Conservation (phyloP, 2,888 invertebrate species). For the Invenusta paracnida region DNA sequence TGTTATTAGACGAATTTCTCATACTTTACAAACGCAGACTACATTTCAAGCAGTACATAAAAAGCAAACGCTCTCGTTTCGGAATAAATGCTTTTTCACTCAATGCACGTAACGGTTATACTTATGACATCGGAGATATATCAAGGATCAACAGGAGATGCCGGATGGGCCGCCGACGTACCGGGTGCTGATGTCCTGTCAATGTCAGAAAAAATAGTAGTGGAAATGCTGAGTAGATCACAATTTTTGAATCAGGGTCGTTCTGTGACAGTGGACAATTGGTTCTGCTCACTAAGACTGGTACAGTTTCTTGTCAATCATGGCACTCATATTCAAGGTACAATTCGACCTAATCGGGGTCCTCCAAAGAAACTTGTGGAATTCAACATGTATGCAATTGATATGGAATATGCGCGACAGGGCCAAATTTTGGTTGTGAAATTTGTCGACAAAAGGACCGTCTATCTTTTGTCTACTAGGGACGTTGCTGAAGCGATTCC, state of each 20-base stretch:
- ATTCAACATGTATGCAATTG: constrained; percentile 32
- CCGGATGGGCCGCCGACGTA: constrained; percentile 18
- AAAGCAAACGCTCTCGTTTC: constrained; percentile 27
- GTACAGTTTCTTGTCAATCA: constrained; percentile 19
- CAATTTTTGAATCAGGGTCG: constrained; percentile 14
- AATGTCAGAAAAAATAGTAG: constrained; percentile 18
- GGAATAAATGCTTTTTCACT: neutral
- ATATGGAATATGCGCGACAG: constrained; percentile 32
- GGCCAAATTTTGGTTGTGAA: constrained; percentile 24
- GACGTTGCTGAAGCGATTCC: constrained; percentile 27
- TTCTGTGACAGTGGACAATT: constrained; percentile 6
- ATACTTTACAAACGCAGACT: constrained; percentile 31
- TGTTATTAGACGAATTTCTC: constrained; percentile 34
- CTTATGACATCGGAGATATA: constrained; percentile 22
- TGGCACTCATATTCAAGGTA: constrained; percentile 17
- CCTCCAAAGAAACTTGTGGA: constrained; percentile 30
- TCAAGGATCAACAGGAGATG: constrained; percentile 26
- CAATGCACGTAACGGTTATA: constrained; percentile 12
- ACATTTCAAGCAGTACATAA: constrained; percentile 32
- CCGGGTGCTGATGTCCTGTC: constrained; percentile 18
- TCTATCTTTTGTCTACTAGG: constrained; percentile 31
- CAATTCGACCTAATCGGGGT: constrained; percentile 23
- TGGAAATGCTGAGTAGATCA: constrained; percentile 14
- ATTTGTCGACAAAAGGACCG: constrained; percentile 21
- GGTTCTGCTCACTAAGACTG: constrained; percentile 4